Evolutionary conservation across 1,140 invertebrate genomes (phyloP), one percentile per base, ranked within the genome.

Genomic region (Megathymus violae): DNA sequence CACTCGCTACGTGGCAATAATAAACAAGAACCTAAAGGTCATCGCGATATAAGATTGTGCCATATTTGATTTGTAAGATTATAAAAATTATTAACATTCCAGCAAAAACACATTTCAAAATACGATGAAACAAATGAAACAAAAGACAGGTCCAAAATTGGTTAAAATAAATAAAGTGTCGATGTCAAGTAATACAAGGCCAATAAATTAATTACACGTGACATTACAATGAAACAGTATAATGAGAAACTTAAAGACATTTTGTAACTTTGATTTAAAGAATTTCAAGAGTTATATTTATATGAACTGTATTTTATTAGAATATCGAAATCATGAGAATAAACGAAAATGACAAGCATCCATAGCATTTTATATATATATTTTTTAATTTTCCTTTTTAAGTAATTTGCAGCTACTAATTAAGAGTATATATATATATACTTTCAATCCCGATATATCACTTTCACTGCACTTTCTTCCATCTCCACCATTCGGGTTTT

Each of bases 381-480:
- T n/a, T 22, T 22, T 22, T 22, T 5, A 22, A 5, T 3, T 22
- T 22, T 22, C 19, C 19, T 3, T 5, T 22, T 22, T 22, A 3
- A 0, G 7, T 43, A 6, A 43, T 10, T 1, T 19, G 0, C 5
- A 43, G 15, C 14, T 43, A 17, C 4, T 1, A 9, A 17, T 0
- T 17, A 46, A 46, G 25, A 46, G 10, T 19, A 56, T 54, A 14
- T 6, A 56, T 15, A n/a, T 17, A 43, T 11, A 27, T 15, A 67
- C 67, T 73, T 73, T 73, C 70, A 40, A 73, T 69, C 70, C 67
- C 63, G 67, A 73, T 67, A 69, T 69, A 66, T 67, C 67, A 73
- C 70, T 73, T 73, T 73, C 70, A 48, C 70, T 67, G 50, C 54
- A 73, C 70, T 69, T 73, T 69, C 70, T 56, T 64, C 63, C 43